Evolutionary conservation across 2,113 vertebrate genomes (phyloP).

Genomic region (human (Homo sapiens)): DNA sequence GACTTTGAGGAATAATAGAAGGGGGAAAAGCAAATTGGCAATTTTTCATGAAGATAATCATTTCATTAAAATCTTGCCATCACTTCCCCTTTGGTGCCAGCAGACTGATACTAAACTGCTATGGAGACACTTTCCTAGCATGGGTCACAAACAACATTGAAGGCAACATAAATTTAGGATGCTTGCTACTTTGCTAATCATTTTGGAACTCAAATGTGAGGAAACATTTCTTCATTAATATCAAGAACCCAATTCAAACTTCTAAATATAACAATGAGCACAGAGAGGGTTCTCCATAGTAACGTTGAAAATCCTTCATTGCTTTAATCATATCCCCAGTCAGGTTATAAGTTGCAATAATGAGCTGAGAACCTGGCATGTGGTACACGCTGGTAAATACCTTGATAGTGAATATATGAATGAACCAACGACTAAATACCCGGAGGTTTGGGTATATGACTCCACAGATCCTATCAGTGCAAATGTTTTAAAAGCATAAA

Average conservation of each 20-base stretch:
- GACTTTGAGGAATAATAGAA: background rate
- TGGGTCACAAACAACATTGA: background rate
- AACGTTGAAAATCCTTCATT: background rate
- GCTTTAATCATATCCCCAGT: background rate
- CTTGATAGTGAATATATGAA: background rate
- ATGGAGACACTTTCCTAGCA: background rate
- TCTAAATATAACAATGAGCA: background rate
- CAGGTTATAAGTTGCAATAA: background rate
- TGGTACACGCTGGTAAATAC: background rate
- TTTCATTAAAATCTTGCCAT: constrained; percentile 41
- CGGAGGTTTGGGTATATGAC: background rate
- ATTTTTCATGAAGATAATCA: constrained; percentile 49
- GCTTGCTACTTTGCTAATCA: background rate
- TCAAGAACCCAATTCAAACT: background rate
- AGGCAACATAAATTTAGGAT: background rate
- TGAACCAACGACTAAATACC: background rate
- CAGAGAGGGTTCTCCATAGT: background rate
- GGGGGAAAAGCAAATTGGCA: background rate
- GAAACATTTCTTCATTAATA: background rate
- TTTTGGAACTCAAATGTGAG: background rate
- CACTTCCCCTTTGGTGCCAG: background rate
- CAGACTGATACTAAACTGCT: background rate
- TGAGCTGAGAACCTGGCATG: background rate
- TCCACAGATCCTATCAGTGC: background rate
- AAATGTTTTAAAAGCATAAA: background rate